Percentiles rank a stretch among this genome's conserved stretches.
phyloP scores from a whole-genome alignment of 2,888 invertebrate species.

The Eupithecia exiguata region DNA sequence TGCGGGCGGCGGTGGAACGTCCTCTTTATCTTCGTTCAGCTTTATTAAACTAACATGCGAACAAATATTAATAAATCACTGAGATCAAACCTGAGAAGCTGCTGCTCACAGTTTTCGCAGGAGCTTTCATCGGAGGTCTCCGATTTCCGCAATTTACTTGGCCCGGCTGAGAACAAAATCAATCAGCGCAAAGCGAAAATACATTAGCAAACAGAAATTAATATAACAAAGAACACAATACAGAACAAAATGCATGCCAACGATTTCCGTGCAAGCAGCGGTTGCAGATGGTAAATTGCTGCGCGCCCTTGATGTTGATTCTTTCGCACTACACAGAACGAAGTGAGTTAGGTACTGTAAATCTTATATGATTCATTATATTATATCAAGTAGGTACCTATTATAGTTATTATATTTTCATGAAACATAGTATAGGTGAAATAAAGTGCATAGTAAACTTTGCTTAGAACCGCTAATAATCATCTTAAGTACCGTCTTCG shows the following conservation, averaged over 20 bases:
- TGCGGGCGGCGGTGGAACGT: constrained; percentile 8
- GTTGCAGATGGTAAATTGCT: constrained; percentile 18
- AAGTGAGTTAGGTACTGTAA: background rate
- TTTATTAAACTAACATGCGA: constrained; percentile 33
- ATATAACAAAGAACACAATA: too few species aligned
- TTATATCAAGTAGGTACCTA: background rate
- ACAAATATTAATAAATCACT: constrained; percentile 43
- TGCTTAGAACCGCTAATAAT: background rate
- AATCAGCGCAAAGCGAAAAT: constrained; percentile 74
- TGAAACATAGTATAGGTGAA: background rate
- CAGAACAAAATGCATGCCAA: constrained; percentile 23
- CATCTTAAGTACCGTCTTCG: background rate
- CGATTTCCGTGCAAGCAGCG: constrained; percentile 41
- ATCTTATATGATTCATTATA: background rate
- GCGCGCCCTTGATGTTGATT: constrained; percentile 12
- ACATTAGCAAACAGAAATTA: constrained; percentile 54
- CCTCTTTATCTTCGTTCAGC: background rate
- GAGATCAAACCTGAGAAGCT: constrained; percentile 69
- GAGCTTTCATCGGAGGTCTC: constrained; percentile 54
- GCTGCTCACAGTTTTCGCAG: constrained; percentile 68
- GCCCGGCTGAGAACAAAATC: constrained; percentile 77
- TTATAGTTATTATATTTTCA: background rate
- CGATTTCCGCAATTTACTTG: constrained; percentile 65
- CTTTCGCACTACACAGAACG: constrained; percentile 15
- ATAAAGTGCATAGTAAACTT: background rate